phyloP scores from a whole-genome alignment of 2,888 invertebrate species.

The Drosophila pseudotakahashii region DNA sequence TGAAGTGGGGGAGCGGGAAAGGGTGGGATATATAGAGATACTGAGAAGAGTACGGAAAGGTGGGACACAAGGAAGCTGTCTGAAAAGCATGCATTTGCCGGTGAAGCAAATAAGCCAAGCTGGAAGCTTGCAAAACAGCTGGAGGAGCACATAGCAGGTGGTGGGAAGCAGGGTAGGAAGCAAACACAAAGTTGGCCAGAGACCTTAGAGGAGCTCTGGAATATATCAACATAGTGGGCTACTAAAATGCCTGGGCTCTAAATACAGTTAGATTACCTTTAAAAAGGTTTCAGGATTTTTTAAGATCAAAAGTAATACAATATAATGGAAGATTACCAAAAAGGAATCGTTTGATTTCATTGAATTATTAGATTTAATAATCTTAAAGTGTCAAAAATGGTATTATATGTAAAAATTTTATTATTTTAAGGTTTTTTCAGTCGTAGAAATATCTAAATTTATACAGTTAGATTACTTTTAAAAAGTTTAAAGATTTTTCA shows the following conservation, averaged over 20 bases:
- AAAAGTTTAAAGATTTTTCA: too few relatives aligned
- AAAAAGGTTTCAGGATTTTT: background rate
- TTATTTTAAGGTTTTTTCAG: too few relatives aligned
- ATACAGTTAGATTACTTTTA: too few relatives aligned
- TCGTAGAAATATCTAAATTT: too few relatives aligned
- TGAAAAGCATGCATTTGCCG: slow-evolving; percentile 44
- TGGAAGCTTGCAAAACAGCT: slow-evolving; percentile 54
- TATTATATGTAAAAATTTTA: too few relatives aligned
- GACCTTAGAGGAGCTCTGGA: background rate
- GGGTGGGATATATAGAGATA: slow-evolving; percentile 15
- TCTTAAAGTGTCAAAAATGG: too few relatives aligned
- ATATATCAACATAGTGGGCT: background rate
- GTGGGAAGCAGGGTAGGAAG: slow-evolving; percentile 21
- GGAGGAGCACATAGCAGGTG: slow-evolving; percentile 30
- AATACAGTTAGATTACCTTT: background rate
- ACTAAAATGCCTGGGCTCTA: slow-evolving; percentile 3
- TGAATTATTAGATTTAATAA: too few relatives aligned
- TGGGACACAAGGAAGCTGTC: slow-evolving; percentile 45
- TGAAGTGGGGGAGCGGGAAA: slow-evolving; percentile 72
- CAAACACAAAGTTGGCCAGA: slow-evolving; percentile 3
- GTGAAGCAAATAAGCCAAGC: slow-evolving; percentile 54
- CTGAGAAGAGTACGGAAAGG: background rate
- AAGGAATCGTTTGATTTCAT: too few relatives aligned
- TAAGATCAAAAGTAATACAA: background rate
- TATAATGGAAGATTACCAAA: background rate